These are phyloP conservation scores for Mystacides longicornis DNA, from an alignment of 2,888 invertebrate species.

Conservation along the genomic window DNA sequence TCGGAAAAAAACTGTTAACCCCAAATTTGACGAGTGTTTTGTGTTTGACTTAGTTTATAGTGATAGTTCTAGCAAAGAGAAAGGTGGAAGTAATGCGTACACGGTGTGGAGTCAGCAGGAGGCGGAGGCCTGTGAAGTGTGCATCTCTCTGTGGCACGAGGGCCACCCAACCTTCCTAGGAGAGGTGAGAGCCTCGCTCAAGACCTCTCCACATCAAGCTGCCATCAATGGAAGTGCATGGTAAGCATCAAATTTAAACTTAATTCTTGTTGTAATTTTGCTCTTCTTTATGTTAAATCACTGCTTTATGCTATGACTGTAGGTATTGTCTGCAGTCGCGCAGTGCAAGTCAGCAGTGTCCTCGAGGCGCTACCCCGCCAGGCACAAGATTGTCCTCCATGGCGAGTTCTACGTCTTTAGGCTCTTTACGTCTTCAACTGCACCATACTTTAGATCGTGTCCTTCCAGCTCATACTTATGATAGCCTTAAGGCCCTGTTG, in stretches of 20 bases:
- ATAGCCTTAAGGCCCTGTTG: slow-evolving; percentile 67
- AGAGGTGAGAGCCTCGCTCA: slow-evolving; percentile 73
- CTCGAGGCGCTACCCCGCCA: slow-evolving; percentile 67
- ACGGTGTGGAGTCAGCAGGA: slow-evolving; percentile 45
- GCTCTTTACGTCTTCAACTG: slow-evolving; percentile 76
- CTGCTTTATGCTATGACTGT: neutral
- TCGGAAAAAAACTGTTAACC: slow-evolving; percentile 84
- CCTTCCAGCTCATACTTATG: slow-evolving; percentile 75
- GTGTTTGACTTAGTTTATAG: slow-evolving; percentile 59
- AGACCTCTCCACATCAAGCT: slow-evolving; percentile 54
- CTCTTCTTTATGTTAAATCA: neutral
- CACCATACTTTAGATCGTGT: slow-evolving; percentile 87
- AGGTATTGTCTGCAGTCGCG: slow-evolving; percentile 61
- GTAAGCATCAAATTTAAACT: slow-evolving; percentile 41
- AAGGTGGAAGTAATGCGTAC: slow-evolving; percentile 45
- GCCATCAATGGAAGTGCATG: slow-evolving; percentile 63
- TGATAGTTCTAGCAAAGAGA: slow-evolving; percentile 42
- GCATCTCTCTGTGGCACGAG: slow-evolving; percentile 83
- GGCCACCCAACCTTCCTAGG: slow-evolving; percentile 80
- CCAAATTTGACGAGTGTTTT: slow-evolving; percentile 83
- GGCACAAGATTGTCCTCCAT: slow-evolving; percentile 59
- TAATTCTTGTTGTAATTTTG: neutral
- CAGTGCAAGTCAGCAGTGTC: slow-evolving; percentile 43
- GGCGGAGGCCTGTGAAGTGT: slow-evolving; percentile 71
- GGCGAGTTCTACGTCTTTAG: slow-evolving; percentile 52